Evolutionary conservation across 2,888 invertebrate species (phyloP).

Genomic region (Petrophora chlorosata): DNA sequence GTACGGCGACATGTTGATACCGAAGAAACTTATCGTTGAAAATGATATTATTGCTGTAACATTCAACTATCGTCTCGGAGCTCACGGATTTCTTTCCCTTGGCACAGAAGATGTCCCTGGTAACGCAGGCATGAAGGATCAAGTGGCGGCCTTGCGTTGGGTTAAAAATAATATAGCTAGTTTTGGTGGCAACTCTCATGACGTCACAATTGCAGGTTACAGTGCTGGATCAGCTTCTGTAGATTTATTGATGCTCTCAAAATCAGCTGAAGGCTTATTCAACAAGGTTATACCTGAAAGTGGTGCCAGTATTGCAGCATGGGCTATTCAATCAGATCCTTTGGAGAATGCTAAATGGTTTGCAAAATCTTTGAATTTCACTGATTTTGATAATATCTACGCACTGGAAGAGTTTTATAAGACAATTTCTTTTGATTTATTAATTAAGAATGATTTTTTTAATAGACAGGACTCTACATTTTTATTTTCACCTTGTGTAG

Average conservation of each 20-base stretch:
- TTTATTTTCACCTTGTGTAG: conserved; percentile 43
- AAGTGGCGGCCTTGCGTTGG: conserved; percentile 58
- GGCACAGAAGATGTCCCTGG: conserved; percentile 61
- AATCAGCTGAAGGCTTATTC: conserved; percentile 52
- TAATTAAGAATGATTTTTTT: conserved; percentile 32
- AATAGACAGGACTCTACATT: conserved; percentile 27
- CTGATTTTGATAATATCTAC: conserved; percentile 45
- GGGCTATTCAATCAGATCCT: conserved; percentile 53
- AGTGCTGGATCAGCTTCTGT: conserved; percentile 61
- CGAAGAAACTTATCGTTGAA: conserved; percentile 42
- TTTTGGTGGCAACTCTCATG: conserved; percentile 63
- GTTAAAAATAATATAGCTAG: conserved; percentile 56
- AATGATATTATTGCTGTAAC: conserved; percentile 52
- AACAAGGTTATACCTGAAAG: conserved; percentile 59
- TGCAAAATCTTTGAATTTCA: conserved; percentile 47
- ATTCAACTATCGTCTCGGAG: conserved; percentile 60
- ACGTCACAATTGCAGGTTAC: conserved; percentile 57
- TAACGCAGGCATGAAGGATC: conserved; percentile 69
- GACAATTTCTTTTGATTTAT: conserved; percentile 40
- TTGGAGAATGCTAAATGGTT: conserved; percentile 52
- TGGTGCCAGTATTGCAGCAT: conserved; percentile 45
- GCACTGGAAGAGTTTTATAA: conserved; percentile 59
- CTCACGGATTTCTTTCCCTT: conserved; percentile 59
- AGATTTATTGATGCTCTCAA: conserved; percentile 57
- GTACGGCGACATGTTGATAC: conserved; percentile 45